These are phyloP conservation scores for Caenorhabditis sp. DNA, from an alignment of 2,888 invertebrate species.

Conservation along the genomic window DNA sequence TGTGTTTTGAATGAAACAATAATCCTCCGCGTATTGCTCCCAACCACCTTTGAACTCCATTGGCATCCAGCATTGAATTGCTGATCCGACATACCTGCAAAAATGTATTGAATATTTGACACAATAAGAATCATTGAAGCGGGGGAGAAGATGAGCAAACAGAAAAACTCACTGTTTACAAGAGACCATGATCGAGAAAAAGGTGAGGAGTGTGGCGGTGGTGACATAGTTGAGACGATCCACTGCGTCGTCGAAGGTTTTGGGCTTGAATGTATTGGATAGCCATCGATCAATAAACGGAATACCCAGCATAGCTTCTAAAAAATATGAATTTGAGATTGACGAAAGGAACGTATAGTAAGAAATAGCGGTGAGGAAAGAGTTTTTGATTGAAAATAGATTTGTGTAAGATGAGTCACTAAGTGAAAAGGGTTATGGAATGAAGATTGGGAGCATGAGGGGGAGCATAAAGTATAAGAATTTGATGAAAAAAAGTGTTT, in stretches of 20 bases:
- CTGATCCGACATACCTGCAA: constrained; percentile 62
- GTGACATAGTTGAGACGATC: constrained; percentile 68
- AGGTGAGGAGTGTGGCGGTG: constrained; percentile 64
- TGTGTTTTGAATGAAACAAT: constrained; percentile 70
- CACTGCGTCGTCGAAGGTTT: constrained; percentile 66
- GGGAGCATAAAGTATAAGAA: too few species aligned
- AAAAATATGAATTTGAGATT: too few species aligned
- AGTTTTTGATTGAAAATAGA: constrained; percentile 6
- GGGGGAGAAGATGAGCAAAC: background rate
- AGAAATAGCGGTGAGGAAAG: too few species aligned
- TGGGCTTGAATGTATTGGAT: constrained; percentile 62
- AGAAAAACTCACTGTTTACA: constrained; percentile 63
- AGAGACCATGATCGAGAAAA: constrained; percentile 70
- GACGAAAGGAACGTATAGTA: constrained; percentile 8
- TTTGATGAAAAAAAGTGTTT: too few species aligned
- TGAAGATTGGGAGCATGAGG: constrained; percentile 17
- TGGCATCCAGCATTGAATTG: constrained; percentile 63
- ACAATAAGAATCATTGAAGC: background rate
- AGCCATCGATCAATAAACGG: constrained; percentile 67
- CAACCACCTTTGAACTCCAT: constrained; percentile 65
- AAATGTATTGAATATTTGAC: background rate
- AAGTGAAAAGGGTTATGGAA: constrained; percentile 18
- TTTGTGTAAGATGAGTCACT: constrained; percentile 14
- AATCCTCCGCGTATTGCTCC: constrained; percentile 70
- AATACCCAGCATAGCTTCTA: constrained; percentile 64